Evolutionary conservation across 2,113 vertebrate species (phyloP).

Genomic region (Pterophyllum scalare): DNA sequence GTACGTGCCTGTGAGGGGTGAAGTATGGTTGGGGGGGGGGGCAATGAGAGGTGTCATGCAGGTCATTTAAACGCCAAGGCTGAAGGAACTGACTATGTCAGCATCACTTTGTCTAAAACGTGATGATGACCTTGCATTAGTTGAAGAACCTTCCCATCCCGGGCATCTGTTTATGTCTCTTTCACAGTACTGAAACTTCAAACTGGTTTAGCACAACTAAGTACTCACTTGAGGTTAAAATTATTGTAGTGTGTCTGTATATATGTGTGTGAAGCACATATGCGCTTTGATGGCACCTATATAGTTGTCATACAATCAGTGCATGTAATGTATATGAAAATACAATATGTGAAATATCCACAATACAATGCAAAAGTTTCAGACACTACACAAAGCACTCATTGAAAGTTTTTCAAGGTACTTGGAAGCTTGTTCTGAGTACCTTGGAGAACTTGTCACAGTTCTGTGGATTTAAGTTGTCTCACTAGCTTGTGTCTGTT

Average conservation of each 20-base stretch:
- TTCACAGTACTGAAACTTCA: constrained; percentile 16
- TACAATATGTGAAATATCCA: neutral
- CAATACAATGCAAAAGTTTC: neutral
- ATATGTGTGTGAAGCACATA: neutral
- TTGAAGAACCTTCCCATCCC: constrained; percentile 63
- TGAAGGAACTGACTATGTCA: constrained; percentile 79
- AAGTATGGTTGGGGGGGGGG: neutral
- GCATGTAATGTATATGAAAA: neutral
- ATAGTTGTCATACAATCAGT: neutral
- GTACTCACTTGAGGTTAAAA: constrained; percentile 8
- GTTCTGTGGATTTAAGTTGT: neutral
- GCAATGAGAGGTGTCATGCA: constrained; percentile 83
- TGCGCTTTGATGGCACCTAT: neutral
- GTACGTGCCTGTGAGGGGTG: neutral
- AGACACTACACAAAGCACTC: neutral
- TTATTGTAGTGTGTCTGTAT: constrained; percentile 19
- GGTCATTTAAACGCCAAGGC: constrained; percentile 88
- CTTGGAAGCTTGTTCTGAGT: neutral
- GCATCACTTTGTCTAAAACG: constrained; percentile 68
- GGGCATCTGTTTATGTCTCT: constrained; percentile 32
- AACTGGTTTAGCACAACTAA: constrained; percentile 32
- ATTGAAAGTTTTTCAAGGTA: neutral
- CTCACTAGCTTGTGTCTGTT: neutral
- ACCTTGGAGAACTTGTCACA: neutral
- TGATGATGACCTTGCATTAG: constrained; percentile 66